phyloP scores from a whole-genome alignment of 1,140 invertebrate species.

The Eurytemora carolleeae region DNA sequence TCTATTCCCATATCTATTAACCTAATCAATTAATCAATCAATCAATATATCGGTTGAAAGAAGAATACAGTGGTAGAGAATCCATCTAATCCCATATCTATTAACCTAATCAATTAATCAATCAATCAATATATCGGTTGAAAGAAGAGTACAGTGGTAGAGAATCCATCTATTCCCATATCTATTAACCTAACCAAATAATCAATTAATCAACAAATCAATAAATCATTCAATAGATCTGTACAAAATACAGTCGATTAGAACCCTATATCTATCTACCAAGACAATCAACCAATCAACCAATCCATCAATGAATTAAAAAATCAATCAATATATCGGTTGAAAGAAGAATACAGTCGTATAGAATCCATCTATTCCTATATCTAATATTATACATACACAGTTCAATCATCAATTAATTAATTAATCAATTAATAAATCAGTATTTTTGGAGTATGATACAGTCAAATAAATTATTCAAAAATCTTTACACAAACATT shows the following conservation, averaged over 20 bases:
- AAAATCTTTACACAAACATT: too few relatives aligned
- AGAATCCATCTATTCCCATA: slow-evolving; percentile 80
- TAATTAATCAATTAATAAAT: too few relatives aligned
- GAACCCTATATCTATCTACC: slow-evolving; percentile 71
- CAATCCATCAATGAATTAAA: too few relatives aligned
- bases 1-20: slow-evolving; percentile 78
- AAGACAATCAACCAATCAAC: too few relatives aligned
- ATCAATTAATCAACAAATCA: too few relatives aligned
- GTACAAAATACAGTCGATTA: slow-evolving; percentile 78
- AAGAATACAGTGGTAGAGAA: slow-evolving; percentile 84
- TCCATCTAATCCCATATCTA: slow-evolving; percentile 77
- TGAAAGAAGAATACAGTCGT: not conserved
- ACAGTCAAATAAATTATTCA: too few relatives aligned
- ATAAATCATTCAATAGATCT: slow-evolving; percentile 85
- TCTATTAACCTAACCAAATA: slow-evolving; percentile 64
- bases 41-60: slow-evolving; percentile 95
- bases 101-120: slow-evolving; percentile 57
- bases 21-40: too few relatives aligned
- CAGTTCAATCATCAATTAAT: too few relatives aligned
- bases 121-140: too few relatives aligned
- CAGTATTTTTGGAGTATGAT: too few relatives aligned
- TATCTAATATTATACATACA: too few relatives aligned
- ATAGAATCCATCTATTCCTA: too few relatives aligned
- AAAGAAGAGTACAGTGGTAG: slow-evolving; percentile 81
- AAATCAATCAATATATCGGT: slow-evolving; percentile 22